Evolutionary conservation across 2,888 invertebrate genomes (phyloP).

Genomic region (Noctua comes): DNA sequence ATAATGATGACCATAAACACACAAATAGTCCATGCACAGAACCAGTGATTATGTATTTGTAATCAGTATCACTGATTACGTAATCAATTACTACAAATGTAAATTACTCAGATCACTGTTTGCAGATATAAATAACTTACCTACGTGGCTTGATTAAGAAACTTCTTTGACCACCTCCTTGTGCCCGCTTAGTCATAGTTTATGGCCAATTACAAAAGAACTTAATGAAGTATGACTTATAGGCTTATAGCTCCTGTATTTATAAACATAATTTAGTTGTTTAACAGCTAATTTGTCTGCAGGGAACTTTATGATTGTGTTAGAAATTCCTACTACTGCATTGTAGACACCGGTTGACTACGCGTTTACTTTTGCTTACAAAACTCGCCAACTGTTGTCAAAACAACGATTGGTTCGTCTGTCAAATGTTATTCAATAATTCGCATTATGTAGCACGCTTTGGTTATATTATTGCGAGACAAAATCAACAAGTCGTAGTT

Average conservation of each 20-base stretch:
- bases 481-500: background rate
- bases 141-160: conserved; percentile 19
- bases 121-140: conserved; percentile 2
- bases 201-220: conserved; percentile 12
- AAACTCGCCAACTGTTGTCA: background rate
- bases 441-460: background rate
- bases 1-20: conserved; percentile 23
- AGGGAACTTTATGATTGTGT: background rate
- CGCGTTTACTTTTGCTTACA: background rate
- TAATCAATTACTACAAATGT: conserved; percentile 34
- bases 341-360: background rate
- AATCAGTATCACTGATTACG: conserved; percentile 18
- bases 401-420: background rate
- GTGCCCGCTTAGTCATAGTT: conserved; percentile 1
- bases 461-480: conserved; percentile 5
- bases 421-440: background rate
- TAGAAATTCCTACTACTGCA: background rate
- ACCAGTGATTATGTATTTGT: background rate
- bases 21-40: background rate
- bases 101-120: conserved; percentile 30
- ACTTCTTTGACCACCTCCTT: conserved; percentile 6
- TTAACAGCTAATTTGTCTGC: background rate
- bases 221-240: conserved; percentile 11
- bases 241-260: background rate
- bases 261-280: conserved; percentile 6